Conservation (phyloP, 2,888 invertebrate species). For the Anodontia alba region DNA sequence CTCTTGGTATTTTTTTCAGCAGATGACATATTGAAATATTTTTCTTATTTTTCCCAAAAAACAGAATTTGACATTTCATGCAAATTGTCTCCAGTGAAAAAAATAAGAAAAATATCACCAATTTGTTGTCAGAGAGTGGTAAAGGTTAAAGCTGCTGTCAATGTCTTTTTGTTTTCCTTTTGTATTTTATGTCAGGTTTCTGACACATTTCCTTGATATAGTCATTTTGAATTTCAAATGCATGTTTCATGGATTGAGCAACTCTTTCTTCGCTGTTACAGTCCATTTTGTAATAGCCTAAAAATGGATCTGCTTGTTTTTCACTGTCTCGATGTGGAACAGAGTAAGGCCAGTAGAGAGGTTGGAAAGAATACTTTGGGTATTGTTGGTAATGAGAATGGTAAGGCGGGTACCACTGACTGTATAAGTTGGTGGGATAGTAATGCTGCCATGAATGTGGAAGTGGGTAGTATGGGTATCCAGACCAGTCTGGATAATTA, state of each 20-base stretch:
- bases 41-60: no score
- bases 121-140: no score
- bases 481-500: not conserved
- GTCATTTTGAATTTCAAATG: conserved; percentile 29
- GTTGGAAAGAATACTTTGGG: not conserved
- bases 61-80: no score
- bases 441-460: not conserved
- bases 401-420: not conserved
- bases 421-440: not conserved
- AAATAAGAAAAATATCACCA: no score
- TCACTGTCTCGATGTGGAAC: not conserved
- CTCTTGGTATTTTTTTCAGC: no score
- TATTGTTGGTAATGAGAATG: not conserved
- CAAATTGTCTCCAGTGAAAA: no score
- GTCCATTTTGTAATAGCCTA: not conserved
- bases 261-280: not conserved
- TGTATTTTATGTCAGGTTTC: not conserved
- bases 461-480: not conserved
- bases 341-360: not conserved
- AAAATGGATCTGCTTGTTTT: not conserved
- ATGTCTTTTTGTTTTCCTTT: not conserved
- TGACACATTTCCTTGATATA: conserved; percentile 45
- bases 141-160: no score
- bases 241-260: conserved; percentile 17
- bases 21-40: no score